Conservation (phyloP, 2,888 invertebrate species). For the Eupeodes latifasciatus region DNA sequence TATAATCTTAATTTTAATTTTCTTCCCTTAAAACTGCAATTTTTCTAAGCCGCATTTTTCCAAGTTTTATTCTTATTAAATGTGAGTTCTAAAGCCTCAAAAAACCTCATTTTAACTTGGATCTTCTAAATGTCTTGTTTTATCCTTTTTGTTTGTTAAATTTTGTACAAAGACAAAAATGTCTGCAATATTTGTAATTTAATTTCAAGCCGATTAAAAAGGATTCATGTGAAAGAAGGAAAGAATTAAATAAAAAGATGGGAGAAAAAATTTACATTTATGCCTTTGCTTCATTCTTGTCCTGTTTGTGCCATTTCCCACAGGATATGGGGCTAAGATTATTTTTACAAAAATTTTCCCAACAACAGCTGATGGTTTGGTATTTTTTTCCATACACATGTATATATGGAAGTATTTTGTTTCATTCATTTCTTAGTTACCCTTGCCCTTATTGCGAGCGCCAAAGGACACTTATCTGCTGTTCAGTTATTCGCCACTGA, state of each 20-base stretch:
- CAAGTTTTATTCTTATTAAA: too few relatives aligned
- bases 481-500: constrained; percentile 46
- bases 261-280: constrained; percentile 15
- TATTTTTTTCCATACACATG: not conserved
- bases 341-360: constrained; percentile 55
- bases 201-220: constrained; percentile 68
- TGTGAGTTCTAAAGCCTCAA: not conserved
- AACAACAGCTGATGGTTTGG: constrained; percentile 48
- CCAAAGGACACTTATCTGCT: constrained; percentile 72
- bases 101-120: not conserved
- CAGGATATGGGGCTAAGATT: constrained; percentile 35
- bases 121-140: constrained; percentile 46
- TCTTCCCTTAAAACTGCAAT: too few relatives aligned
- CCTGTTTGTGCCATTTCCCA: constrained; percentile 32
- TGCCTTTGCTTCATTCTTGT: constrained; percentile 35
- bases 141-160: constrained; percentile 47
- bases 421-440: constrained; percentile 30
- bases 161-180: constrained; percentile 23
- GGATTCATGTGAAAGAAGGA: constrained; percentile 36
- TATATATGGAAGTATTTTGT: constrained; percentile 30
- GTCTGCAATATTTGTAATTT: constrained; percentile 54
- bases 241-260: not conserved
- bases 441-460: constrained; percentile 63
- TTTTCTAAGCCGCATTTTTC: too few relatives aligned
- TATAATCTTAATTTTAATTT: too few relatives aligned